These are phyloP conservation scores for Notothenia rossii DNA, from an alignment of 2,113 vertebrate species.

Conservation along the genomic window DNA sequence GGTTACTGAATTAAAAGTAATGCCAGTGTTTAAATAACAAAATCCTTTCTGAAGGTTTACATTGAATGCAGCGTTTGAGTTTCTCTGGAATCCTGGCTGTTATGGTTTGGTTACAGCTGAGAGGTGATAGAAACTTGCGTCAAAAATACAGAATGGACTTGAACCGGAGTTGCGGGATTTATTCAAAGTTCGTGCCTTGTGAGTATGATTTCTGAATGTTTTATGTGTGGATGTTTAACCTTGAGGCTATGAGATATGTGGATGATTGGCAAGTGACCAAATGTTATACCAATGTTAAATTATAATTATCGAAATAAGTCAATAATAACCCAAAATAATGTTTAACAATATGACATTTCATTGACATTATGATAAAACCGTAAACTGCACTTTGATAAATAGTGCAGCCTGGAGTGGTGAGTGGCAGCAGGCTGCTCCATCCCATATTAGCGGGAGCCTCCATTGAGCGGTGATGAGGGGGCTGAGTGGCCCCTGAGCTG, in stretches of 20 bases:
- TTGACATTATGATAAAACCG: background rate
- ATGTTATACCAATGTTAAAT: background rate
- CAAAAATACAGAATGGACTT: slow-evolving; percentile 52
- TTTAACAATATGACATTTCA: background rate
- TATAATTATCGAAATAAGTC: background rate
- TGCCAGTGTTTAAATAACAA: background rate
- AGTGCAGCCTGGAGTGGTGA: background rate
- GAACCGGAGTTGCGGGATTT: slow-evolving; percentile 58
- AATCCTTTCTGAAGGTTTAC: slow-evolving; percentile 1
- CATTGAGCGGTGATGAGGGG: slow-evolving; percentile 80
- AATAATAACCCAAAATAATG: background rate
- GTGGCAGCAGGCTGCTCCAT: slow-evolving; percentile 51
- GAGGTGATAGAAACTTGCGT: slow-evolving; percentile 35
- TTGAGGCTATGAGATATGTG: background rate
- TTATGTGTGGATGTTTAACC: slow-evolving; percentile 5
- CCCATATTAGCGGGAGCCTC: slow-evolving; percentile 65
- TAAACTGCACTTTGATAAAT: background rate
- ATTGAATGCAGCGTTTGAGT: slow-evolving; percentile 17
- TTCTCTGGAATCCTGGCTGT: slow-evolving; percentile 53
- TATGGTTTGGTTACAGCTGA: slow-evolving; percentile 24
- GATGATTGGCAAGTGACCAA: background rate
- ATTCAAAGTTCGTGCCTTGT: slow-evolving; percentile 47
- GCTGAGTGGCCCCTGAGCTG: slow-evolving; percentile 81
- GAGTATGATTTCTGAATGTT: slow-evolving; percentile 57
- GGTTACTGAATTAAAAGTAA: slow-evolving; percentile 48